Conservation (phyloP, 92 coral and sea anemone species). For the Isaurus tuberculatus region DNA sequence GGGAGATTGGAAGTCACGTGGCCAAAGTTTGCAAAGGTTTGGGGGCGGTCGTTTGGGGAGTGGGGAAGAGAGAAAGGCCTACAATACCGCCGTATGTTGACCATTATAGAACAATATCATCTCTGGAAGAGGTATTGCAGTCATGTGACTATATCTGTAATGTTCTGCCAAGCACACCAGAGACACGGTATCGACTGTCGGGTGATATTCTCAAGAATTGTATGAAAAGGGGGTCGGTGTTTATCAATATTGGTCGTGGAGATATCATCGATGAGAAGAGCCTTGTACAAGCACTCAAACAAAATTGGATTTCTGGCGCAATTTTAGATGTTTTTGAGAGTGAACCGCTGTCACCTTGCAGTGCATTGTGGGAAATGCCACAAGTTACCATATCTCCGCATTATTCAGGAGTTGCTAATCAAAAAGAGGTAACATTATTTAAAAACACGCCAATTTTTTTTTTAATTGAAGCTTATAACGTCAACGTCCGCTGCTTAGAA, state of each 20-base stretch:
- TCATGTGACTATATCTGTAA: slow-evolving; percentile 89
- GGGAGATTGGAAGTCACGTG: slow-evolving; percentile 81
- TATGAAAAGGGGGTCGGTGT: slow-evolving; percentile 68
- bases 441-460: background rate
- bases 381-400: slow-evolving; percentile 92
- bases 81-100: slow-evolving; percentile 68
- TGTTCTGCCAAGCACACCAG: slow-evolving; percentile 88
- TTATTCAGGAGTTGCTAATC: slow-evolving; percentile 52
- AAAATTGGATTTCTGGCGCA: slow-evolving; percentile 91
- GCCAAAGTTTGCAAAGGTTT: slow-evolving; percentile 84
- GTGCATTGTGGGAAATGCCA: slow-evolving; percentile 88
- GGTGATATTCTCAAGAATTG: slow-evolving; percentile 78
- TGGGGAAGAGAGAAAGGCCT: slow-evolving; percentile 66
- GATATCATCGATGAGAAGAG: slow-evolving; percentile 80
- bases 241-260: slow-evolving; percentile 92
- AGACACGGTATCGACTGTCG: slow-evolving; percentile 76
- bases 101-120: slow-evolving; percentile 64
- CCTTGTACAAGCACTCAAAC: slow-evolving; percentile 75
- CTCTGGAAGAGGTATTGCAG: slow-evolving; percentile 71
- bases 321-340: slow-evolving; percentile 85
- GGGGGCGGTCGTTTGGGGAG: slow-evolving; percentile 88
- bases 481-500: too few species aligned
- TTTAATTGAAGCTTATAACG: too few species aligned
- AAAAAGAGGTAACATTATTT: slow-evolving; percentile 60
- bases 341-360: slow-evolving; percentile 82